Base-by-base conservation (phyloP, 2,113 vertebrate species). In the Pangasianodon gigas region DNA sequence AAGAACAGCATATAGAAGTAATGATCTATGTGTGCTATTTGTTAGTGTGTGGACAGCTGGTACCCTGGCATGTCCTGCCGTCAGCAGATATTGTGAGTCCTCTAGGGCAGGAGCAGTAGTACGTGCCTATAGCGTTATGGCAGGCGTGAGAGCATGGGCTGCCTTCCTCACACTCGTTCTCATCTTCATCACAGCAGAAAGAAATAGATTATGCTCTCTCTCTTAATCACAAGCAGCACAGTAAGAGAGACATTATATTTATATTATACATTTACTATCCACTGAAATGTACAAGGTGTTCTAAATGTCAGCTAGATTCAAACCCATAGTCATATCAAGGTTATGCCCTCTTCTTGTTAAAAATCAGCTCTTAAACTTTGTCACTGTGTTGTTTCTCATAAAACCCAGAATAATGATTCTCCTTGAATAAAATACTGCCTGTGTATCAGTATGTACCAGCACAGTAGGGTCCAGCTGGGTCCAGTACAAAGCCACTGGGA, bases 11-110 rank as follows among this genome's bases (percentile, higher is more conserved):
- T 56, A 41, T 3, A 32, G 3, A 79, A 24, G 24, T 8, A n/a
- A 54, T 18, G 18, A 19, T 84, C 54, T 32, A 3, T 32, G n/a
- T n/a, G 46, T 80, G 69, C 21, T 85, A 11, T 88, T 19, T 84
- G 18, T 67, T 32, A 86, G 16, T 84, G 52, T 89, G n/a, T 90
- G 69, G 21, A 19, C 14, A 24, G 51, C 58, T 77, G 91, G 83
- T 95, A 99, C 98, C 98, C 93, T 99, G 98, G 60, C 98, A 99
- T 0, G 96, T 97, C 92, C 96, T 96, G 62, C 98, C 98, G 24
- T 99, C 98, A 0, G 97, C 98, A 67, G 97, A 97, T 84, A 99
- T 98, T 13, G 97, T 96, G 88, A 99, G 97, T 56, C 98, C 98
- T 52, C 94, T 91, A 0, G 97, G 97, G 91, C 98, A 99, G 84